Conservation (phyloP, 2,888 invertebrate genomes). For the Euplagia quadripunctaria region DNA sequence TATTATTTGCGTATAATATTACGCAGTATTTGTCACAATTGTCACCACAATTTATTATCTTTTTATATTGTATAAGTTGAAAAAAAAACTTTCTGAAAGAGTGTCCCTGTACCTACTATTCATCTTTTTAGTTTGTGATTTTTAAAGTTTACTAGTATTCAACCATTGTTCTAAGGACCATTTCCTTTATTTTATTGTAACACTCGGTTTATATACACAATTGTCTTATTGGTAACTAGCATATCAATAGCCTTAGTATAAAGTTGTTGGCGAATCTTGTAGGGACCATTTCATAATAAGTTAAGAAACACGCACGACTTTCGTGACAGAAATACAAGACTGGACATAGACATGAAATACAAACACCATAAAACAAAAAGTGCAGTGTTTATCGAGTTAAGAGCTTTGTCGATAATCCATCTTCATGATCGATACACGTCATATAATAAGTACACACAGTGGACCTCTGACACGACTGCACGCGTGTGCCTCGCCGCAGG, state of each 20-base stretch:
- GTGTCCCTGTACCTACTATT: too few relatives aligned
- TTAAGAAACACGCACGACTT: neutral
- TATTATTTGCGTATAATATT: too few relatives aligned
- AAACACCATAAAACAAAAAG: conserved; percentile 34
- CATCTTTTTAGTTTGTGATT: too few relatives aligned
- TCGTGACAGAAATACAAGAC: neutral
- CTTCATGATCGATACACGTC: conserved; percentile 44
- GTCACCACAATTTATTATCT: too few relatives aligned
- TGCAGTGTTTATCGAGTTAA: conserved; percentile 24
- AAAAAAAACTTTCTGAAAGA: too few relatives aligned
- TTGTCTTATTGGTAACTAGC: neutral
- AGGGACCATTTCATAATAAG: neutral
- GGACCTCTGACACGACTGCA: conserved; percentile 68
- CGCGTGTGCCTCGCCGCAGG: conserved; percentile 60
- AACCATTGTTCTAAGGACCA: neutral
- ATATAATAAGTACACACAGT: conserved; percentile 49
- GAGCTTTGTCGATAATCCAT: conserved; percentile 42
- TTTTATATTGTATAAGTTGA: too few relatives aligned
- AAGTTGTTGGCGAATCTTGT: neutral
- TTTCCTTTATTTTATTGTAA: neutral
- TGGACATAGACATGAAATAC: conserved; percentile 19
- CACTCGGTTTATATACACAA: neutral
- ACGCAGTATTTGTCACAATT: too few relatives aligned
- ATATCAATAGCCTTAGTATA: neutral
- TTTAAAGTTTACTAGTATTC: neutral